Percentiles rank a stretch among this genome's conserved stretches.
Evolutionary conservation across 2,888 invertebrate species (phyloP).

Genomic region (Eristalis arbustorum): DNA sequence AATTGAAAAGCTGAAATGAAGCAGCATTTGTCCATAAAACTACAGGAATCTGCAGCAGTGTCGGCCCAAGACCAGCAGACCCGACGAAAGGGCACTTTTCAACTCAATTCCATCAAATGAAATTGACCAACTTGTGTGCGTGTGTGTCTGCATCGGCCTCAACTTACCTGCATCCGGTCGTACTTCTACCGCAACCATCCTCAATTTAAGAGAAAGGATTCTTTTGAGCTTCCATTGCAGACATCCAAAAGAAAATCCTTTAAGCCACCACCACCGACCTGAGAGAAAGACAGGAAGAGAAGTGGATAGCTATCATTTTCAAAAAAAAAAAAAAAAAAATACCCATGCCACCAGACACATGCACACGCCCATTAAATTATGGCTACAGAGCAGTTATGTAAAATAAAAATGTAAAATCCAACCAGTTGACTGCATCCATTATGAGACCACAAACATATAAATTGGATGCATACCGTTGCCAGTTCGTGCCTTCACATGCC

Average conservation of each 20-base stretch:
- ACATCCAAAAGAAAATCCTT: neutral
- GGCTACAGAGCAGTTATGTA: constrained; percentile 56
- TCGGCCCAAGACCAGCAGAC: too few species aligned
- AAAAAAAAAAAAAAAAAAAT: neutral
- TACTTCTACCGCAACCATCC: neutral
- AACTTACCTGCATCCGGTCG: neutral
- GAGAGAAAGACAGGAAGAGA: neutral
- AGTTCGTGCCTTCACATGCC: constrained; percentile 25
- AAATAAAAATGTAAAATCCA: constrained; percentile 60
- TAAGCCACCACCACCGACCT: neutral
- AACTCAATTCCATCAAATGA: neutral
- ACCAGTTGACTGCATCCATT: constrained; percentile 70
- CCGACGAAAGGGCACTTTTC: neutral
- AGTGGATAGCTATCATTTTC: neutral
- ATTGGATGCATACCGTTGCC: constrained; percentile 49
- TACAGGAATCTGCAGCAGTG: too few species aligned
- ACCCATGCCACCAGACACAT: constrained; percentile 20
- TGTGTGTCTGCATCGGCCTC: neutral
- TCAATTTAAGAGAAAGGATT: neutral
- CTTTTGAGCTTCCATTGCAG: constrained; percentile 26
- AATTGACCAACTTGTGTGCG: neutral
- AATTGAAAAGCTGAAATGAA: too few species aligned
- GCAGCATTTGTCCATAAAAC: too few species aligned
- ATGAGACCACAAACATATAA: constrained; percentile 65
- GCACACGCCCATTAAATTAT: constrained; percentile 61